phyloP scores from a whole-genome alignment of 2,113 vertebrate species.

The Syngnathus scovelli region DNA sequence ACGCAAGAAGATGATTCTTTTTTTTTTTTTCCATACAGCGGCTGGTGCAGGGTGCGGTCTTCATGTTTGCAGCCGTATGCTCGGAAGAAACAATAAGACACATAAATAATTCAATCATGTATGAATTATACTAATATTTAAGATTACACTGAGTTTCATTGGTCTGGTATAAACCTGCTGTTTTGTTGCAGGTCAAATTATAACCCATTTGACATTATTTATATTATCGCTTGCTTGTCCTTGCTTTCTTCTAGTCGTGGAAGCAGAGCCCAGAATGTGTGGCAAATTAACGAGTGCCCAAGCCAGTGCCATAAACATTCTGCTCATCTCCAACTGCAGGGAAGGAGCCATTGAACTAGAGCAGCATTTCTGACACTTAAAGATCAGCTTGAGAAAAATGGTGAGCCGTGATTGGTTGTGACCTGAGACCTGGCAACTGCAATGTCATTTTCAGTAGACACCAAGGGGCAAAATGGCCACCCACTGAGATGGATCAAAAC shows the following conservation, averaged over 20 bases:
- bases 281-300: not conserved
- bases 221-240: not conserved
- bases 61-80: constrained; percentile 12
- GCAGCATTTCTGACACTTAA: too few species aligned
- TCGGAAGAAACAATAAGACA: not conserved
- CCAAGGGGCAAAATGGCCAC: too few species aligned
- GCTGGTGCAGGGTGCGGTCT: constrained; percentile 31
- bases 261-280: not conserved
- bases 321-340: not conserved
- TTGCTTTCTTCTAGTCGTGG: not conserved
- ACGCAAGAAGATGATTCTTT: constrained; percentile 15
- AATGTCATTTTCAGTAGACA: too few species aligned
- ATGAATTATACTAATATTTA: not conserved
- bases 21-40: constrained; percentile 27
- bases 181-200: not conserved
- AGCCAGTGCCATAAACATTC: not conserved
- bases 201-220: not conserved
- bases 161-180: not conserved
- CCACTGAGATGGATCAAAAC: too few species aligned
- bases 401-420: too few species aligned
- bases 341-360: not conserved
- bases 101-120: not conserved
- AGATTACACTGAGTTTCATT: not conserved
- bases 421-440: too few species aligned
- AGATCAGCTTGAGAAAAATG: too few species aligned